A percentile compares a stretch with the other conserved stretches of the same genome.
These are phyloP conservation scores for Corbicula japonica DNA, from an alignment of 2,888 invertebrate genomes.

Conservation along the genomic window DNA sequence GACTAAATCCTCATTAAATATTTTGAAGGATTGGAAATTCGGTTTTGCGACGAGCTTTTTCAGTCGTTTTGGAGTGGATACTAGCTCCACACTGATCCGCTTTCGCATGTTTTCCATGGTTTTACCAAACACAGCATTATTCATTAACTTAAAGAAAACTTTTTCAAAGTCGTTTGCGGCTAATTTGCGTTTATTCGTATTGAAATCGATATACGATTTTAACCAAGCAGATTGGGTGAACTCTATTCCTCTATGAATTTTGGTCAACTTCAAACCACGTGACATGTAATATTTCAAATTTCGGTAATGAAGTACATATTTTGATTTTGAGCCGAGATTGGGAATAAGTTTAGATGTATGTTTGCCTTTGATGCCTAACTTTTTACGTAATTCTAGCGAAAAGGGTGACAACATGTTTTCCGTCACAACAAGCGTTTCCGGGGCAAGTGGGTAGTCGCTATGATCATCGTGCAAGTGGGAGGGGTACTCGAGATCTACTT, in stretches of 20 bases:
- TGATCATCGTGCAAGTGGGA: conserved; percentile 9
- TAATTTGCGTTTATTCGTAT: conserved; percentile 68
- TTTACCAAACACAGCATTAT: conserved; percentile 84
- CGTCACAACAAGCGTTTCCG: conserved; percentile 1
- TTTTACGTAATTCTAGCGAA: neutral
- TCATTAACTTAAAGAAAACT: too few relatives aligned
- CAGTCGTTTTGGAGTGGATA: conserved; percentile 4
- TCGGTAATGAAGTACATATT: too few relatives aligned
- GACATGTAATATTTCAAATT: too few relatives aligned
- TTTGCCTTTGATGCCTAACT: neutral
- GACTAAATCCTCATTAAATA: too few relatives aligned
- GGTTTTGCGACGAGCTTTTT: neutral
- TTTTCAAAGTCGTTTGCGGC: conserved; percentile 80
- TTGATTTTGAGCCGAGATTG: neutral
- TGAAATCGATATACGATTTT: conserved; percentile 76
- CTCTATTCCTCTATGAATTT: conserved; percentile 77
- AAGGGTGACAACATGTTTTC: conserved; percentile 4
- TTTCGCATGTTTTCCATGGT: conserved; percentile 86
- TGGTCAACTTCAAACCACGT: conserved; percentile 36
- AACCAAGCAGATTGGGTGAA: conserved; percentile 72
- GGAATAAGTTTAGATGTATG: too few relatives aligned
- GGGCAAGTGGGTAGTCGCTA: conserved; percentile 15
- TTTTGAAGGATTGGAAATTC: too few relatives aligned
- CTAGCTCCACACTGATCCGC: conserved; percentile 17
- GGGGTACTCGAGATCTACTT: conserved; percentile 15